Conservation (phyloP, 2,797 vertebrate genomes). For the Protosalanx chinensis region DNA sequence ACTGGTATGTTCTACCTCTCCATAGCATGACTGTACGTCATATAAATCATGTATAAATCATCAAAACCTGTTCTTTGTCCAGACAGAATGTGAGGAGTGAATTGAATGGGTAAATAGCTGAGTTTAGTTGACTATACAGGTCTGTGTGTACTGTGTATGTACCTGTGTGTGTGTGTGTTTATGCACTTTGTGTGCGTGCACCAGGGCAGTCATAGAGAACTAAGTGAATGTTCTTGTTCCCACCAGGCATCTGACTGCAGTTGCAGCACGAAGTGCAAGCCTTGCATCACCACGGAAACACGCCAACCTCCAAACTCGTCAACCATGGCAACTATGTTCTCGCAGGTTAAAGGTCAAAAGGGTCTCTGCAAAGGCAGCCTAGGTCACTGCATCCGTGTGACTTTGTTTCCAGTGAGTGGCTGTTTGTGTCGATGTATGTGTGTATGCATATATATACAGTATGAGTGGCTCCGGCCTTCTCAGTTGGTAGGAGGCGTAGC, state of each 20-base stretch:
- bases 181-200: not conserved
- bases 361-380: not conserved
- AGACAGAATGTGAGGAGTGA: not conserved
- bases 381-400: not conserved
- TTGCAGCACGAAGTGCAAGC: slow-evolving; percentile 18
- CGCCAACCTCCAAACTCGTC: not conserved
- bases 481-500: too few relatives aligned
- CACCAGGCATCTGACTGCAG: slow-evolving; percentile 19
- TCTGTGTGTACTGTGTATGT: slow-evolving; percentile 1
- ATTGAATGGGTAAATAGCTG: too few relatives aligned
- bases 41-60: not conserved
- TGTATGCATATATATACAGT: not conserved
- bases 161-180: slow-evolving; percentile 3
- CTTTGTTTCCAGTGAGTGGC: not conserved
- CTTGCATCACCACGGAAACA: slow-evolving; percentile 45
- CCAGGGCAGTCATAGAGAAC: not conserved
- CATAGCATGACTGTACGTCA: too few relatives aligned
- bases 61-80: not conserved
- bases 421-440: not conserved
- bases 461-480: too few relatives aligned
- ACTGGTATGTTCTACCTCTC: too few relatives aligned
- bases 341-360: slow-evolving; percentile 25
- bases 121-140: not conserved
- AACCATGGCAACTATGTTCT: not conserved
- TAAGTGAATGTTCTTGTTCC: slow-evolving; percentile 19